These are phyloP conservation scores for Chirona hameri DNA, from an alignment of 2,888 invertebrate species.

Conservation along the genomic window DNA sequence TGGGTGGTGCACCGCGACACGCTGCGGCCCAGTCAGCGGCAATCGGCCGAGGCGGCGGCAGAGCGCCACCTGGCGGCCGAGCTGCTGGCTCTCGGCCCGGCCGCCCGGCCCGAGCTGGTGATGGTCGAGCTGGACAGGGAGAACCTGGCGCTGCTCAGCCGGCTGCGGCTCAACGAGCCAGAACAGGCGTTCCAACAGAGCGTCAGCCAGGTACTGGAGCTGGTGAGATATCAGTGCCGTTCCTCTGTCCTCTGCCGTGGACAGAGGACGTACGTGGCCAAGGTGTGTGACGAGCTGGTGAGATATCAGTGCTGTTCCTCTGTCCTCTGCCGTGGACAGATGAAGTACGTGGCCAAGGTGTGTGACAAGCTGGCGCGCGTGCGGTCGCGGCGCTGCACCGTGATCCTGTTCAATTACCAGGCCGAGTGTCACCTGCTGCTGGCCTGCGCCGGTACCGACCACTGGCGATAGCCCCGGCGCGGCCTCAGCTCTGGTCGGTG, in stretches of 20 bases:
- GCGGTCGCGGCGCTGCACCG: background rate
- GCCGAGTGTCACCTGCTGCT: background rate
- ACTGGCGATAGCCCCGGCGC: background rate
- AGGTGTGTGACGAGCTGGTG: slow-evolving; percentile 2
- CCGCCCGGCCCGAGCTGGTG: background rate
- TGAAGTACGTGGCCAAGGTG: too few species aligned
- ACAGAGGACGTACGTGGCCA: slow-evolving; percentile 2
- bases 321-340: background rate
- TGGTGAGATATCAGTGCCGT: too few species aligned
- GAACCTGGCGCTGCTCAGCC: background rate
- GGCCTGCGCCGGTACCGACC: slow-evolving; percentile 3
- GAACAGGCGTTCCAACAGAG: slow-evolving; percentile 1
- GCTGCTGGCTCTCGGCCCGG: slow-evolving; percentile 1
- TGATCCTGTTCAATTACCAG: slow-evolving; percentile 1
- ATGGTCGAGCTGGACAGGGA: slow-evolving; percentile 12
- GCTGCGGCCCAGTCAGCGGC: background rate
- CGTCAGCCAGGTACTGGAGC: slow-evolving; percentile 4
- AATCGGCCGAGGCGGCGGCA: background rate
- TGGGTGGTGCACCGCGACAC: background rate
- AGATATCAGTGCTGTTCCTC: too few species aligned
- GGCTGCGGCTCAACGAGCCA: background rate
- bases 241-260: background rate
- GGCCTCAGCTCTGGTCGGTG: too few species aligned
- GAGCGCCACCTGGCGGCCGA: slow-evolving; percentile 12
- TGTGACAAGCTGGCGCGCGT: background rate